Percentiles rank a stretch among this genome's conserved stretches.
Conservation (phyloP, 2,797 vertebrate genomes). For the Melanotaenia boesemani region DNA sequence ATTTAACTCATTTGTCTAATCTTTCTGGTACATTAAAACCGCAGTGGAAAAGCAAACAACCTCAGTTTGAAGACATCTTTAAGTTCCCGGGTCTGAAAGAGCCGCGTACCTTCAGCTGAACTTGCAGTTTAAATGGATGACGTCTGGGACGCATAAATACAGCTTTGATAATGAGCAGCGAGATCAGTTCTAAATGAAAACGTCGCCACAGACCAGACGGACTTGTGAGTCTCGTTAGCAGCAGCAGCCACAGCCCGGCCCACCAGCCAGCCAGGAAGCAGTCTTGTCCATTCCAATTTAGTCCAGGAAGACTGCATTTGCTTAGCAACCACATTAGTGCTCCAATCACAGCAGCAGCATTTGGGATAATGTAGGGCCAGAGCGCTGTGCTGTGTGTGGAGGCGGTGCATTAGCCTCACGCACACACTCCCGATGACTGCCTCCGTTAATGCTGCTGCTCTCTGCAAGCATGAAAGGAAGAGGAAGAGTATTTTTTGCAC, state of each 20-base stretch:
- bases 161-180: slow-evolving; percentile 10
- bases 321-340: slow-evolving; percentile 83
- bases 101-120: neutral
- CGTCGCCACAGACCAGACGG: slow-evolving; percentile 1
- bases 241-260: slow-evolving; percentile 40
- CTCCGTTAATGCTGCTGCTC: slow-evolving; percentile 67
- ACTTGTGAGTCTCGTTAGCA: slow-evolving; percentile 39
- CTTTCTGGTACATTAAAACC: neutral
- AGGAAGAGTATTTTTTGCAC: slow-evolving; percentile 47
- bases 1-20: slow-evolving; percentile 3
- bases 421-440: slow-evolving; percentile 55
- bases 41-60: slow-evolving; percentile 7
- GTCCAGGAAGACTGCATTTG: slow-evolving; percentile 77
- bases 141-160: slow-evolving; percentile 11
- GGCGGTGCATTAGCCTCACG: slow-evolving; percentile 58
- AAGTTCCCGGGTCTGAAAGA: slow-evolving; percentile 6
- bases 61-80: neutral
- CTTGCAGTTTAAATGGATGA: slow-evolving; percentile 3
- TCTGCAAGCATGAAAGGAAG: slow-evolving; percentile 66
- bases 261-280: slow-evolving; percentile 71
- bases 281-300: slow-evolving; percentile 70
- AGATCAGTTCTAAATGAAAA: slow-evolving; percentile 5
- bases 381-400: slow-evolving; percentile 51
- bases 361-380: slow-evolving; percentile 74
- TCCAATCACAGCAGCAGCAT: slow-evolving; percentile 75